These are phyloP conservation scores for Schizopygopsis pylzovi DNA, from an alignment of 2,797 vertebrate species.

Conservation along the genomic window DNA sequence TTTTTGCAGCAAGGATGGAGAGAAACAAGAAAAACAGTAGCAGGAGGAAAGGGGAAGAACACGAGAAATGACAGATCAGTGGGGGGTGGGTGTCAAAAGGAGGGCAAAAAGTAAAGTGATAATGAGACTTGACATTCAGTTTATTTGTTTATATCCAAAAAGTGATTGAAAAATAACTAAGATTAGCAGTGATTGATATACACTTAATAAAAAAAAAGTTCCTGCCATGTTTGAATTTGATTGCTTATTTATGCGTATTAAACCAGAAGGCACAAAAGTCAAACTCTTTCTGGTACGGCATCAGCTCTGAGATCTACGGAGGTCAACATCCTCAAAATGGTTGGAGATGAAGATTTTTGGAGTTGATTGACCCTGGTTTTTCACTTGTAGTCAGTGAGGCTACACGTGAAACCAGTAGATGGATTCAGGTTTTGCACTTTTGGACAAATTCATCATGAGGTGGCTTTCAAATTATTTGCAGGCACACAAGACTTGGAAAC, in stretches of 20 bases:
- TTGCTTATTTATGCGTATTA: background rate
- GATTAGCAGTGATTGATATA: background rate
- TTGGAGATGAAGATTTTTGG: background rate
- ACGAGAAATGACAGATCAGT: slow-evolving; percentile 35
- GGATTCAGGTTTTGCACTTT: slow-evolving; percentile 12
- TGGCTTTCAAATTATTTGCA: slow-evolving; percentile 24
- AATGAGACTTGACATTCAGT: slow-evolving; percentile 17
- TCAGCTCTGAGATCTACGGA: slow-evolving; percentile 34
- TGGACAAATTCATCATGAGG: background rate
- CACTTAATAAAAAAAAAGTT: background rate
- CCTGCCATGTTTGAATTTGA: background rate
- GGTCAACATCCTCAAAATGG: slow-evolving; percentile 26
- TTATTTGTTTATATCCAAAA: background rate
- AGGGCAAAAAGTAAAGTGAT: slow-evolving; percentile 31
- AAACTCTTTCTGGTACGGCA: background rate
- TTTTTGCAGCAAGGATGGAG: slow-evolving; percentile 14
- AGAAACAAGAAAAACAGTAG: slow-evolving; percentile 35
- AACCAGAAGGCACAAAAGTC: slow-evolving; percentile 28
- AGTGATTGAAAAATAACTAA: slow-evolving; percentile 24
- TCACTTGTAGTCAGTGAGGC: slow-evolving; percentile 21
- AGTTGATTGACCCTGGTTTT: slow-evolving; percentile 7
- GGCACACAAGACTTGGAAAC: slow-evolving; percentile 26
- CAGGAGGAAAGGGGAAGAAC: slow-evolving; percentile 15
- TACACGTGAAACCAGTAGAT: slow-evolving; percentile 9
- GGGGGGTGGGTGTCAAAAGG: slow-evolving; percentile 8